Conservation (phyloP, 2,888 invertebrate species). For the Scaptomyza polygonia region DNA sequence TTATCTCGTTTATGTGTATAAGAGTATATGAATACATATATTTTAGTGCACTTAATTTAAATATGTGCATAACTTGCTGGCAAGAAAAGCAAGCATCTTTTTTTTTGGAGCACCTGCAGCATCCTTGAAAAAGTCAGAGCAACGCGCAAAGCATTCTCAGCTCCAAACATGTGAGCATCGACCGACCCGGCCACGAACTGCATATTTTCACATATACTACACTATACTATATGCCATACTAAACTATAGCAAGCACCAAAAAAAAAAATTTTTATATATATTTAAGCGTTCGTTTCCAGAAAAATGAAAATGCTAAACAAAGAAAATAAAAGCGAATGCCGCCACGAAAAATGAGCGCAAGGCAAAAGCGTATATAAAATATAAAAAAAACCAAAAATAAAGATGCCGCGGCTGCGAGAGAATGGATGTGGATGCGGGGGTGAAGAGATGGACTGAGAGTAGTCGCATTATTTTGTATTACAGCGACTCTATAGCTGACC, state of each 20-base stretch:
- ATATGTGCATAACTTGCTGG: conserved; percentile 70
- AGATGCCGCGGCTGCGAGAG: conserved; percentile 57
- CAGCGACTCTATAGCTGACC: conserved; percentile 61
- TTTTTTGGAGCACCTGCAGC: conserved; percentile 67
- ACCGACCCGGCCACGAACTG: conserved; percentile 29
- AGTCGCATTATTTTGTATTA: conserved; percentile 76
- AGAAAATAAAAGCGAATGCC: conserved; percentile 72
- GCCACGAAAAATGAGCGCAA: conserved; percentile 59
- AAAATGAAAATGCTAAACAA: conserved; percentile 78
- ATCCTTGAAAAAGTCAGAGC: conserved; percentile 53
- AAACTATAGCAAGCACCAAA: conserved; percentile 39
- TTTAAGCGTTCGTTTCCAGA: conserved; percentile 46
- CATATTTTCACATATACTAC: conserved; percentile 50
- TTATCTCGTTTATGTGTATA: conserved; percentile 30
- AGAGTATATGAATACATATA: conserved; percentile 7
- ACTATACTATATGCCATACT: conserved; percentile 25
- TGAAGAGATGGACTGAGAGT: conserved; percentile 8
- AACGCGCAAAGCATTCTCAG: conserved; percentile 50
- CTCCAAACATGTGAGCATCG: conserved; percentile 7
- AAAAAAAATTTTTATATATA: no score
- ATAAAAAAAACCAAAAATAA: conserved; percentile 56
- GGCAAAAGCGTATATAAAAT: conserved; percentile 35
- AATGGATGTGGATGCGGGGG: neutral
- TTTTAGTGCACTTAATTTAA: conserved; percentile 54
- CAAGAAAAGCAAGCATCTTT: conserved; percentile 43